Evolutionary conservation across 1,140 invertebrate species (phyloP), one percentile per base, ranked within the genome.

Genomic region (Lethrus apterus): DNA sequence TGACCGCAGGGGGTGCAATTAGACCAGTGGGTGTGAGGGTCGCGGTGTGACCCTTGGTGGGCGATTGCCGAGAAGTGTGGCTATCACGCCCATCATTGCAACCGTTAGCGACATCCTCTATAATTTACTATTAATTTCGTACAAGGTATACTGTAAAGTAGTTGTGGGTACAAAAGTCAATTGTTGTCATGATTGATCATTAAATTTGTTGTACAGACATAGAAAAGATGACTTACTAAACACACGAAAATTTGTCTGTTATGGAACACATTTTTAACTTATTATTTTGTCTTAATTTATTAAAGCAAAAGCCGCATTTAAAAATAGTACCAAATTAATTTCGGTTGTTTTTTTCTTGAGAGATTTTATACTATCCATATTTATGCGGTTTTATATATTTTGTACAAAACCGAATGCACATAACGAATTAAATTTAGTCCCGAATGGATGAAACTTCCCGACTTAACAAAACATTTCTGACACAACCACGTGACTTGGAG

Each of bases 401-500:
- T 5, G 5, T 26, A n/a, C n/a, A 26, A 26, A 26, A n/a, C n/a
- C 24, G 15, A 17, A 11, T 33, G 32, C 14, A 47, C 52, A 57
- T 54, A 58, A 54, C 52, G 54, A 62, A 62, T 64, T 62, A 60
- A 62, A 62, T 64, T 55, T 44, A 56, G 48, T 57, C 53, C 50
- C 51, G 52, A 59, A 57, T 49, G 56, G 47, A 50, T 50, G 46
- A 59, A 62, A 64, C 59, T 59, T 61, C 51, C 54, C 54, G 50
- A 54, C 46, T 54, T 56, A 45, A 58, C 56, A 59, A 55, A 54
- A 57, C 54, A 48, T 51, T 55, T 53, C 46, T 52, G 53, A 55
- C 51, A 56, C 44, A 57, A 54, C 59, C 61, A 56, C 56, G 55
- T 60, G 61, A 59, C 59, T 62, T 65, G 59, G 61, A 65, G 63